A percentile compares a stretch with the other conserved stretches of the same genome.
phyloP scores from a whole-genome alignment of 2,113 vertebrate species.

The Todiramphus saurophagus region DNA sequence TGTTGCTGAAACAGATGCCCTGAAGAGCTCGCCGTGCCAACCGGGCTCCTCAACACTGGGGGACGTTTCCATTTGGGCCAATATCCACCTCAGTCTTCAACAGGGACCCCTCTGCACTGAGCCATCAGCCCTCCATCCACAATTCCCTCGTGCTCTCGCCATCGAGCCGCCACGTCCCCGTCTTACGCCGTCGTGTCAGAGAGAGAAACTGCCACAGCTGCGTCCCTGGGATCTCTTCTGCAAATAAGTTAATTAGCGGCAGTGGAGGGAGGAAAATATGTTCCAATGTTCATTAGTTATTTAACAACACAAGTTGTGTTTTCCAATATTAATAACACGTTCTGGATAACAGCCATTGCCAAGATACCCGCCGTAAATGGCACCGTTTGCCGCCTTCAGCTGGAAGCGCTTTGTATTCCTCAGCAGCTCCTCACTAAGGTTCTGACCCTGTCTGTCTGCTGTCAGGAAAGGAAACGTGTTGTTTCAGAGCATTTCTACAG shows the following conservation, averaged over 20 bases:
- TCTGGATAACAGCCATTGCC: conserved; percentile 17
- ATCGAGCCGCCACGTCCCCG: neutral
- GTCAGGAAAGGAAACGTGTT: neutral
- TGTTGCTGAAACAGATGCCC: fast-evolving
- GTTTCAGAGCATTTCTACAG: neutral
- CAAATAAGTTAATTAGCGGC: conserved; percentile 21
- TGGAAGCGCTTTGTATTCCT: neutral
- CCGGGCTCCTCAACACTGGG: fast-evolving
- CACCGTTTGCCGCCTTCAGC: neutral
- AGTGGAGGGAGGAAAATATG: neutral
- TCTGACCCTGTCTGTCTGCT: neutral
- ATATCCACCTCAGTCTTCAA: neutral
- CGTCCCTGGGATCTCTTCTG: neutral
- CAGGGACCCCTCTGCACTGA: neutral
- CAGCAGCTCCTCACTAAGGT: neutral
- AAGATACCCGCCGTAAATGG: neutral
- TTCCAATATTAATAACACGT: conserved; percentile 5
- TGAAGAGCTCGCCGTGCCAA: neutral
- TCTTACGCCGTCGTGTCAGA: neutral
- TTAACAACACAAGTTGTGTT: conserved; percentile 26
- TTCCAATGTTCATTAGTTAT: neutral
- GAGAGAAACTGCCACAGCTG: neutral
- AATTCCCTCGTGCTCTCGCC: neutral
- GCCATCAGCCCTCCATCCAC: neutral
- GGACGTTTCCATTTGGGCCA: neutral